Evolutionary conservation across 1,140 invertebrate genomes (phyloP).

Genomic region (Sycobia sp.): DNA sequence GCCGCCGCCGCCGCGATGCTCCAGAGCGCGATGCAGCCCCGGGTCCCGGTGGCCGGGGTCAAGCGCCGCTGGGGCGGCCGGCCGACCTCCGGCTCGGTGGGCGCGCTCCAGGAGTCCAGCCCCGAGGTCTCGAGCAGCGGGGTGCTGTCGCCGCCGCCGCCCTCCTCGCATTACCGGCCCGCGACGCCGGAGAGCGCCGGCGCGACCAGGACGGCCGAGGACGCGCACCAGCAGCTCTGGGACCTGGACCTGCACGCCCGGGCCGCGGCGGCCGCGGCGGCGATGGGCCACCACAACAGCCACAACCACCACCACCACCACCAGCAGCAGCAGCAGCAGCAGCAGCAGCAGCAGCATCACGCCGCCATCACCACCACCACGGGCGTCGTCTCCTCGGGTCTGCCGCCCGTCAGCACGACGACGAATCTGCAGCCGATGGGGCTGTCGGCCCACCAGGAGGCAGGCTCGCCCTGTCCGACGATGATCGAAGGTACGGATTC

Average conservation of each 20-base stretch:
- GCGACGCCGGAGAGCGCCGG: constrained; percentile 67
- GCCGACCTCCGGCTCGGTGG: constrained; percentile 35
- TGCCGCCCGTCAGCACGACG: no score
- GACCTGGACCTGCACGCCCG: constrained; percentile 64
- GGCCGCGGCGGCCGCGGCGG: no score
- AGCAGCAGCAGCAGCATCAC: no score
- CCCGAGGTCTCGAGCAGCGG: constrained; percentile 55
- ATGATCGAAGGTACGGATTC: constrained; percentile 49
- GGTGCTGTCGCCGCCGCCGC: constrained; percentile 48
- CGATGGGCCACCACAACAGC: not conserved
- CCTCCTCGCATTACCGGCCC: constrained; percentile 55
- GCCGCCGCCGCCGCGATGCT: constrained; percentile 8
- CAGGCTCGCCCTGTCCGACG: constrained; percentile 46
- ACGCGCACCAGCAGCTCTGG: constrained; percentile 84
- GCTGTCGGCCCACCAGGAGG: no score
- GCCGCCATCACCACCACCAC: not conserved
- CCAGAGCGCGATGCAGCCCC: constrained; percentile 48
- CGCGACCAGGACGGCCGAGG: constrained; percentile 68
- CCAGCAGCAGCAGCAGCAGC: no score
- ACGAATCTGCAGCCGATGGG: no score
- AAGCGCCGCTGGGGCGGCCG: constrained; percentile 53
- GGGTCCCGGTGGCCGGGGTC: constrained; percentile 52
- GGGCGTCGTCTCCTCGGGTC: no score
- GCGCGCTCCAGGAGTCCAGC: constrained; percentile 62
- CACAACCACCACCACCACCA: constrained; percentile 37